Percentiles rank a stretch among this genome's conserved stretches.
Evolutionary conservation across 1,140 invertebrate species (phyloP).

Genomic region (Mylabris phalerata): DNA sequence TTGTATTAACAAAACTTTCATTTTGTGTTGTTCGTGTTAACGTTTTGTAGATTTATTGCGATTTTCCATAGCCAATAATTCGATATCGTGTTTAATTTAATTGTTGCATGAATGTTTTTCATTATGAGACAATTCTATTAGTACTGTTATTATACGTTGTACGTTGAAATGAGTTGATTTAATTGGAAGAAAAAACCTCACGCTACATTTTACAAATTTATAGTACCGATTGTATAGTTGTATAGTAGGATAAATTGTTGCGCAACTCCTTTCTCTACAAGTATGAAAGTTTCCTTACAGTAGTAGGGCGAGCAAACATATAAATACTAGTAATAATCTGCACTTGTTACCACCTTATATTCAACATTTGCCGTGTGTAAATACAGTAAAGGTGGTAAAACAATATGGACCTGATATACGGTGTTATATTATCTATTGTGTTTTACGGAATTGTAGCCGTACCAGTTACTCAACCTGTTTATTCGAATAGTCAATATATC

Average conservation of each 20-base stretch:
- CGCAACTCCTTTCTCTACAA: constrained; percentile 13
- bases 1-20: too few species aligned
- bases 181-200: too few species aligned
- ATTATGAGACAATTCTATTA: too few species aligned
- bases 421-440: constrained; percentile 4
- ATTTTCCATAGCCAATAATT: too few species aligned
- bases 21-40: too few species aligned
- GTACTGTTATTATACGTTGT: too few species aligned
- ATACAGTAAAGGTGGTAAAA: not conserved
- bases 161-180: too few species aligned
- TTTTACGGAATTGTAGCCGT: constrained; percentile 8
- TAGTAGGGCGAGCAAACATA: constrained; percentile 12
- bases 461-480: constrained; percentile 23
- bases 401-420: constrained; percentile 9
- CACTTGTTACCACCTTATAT: constrained; percentile 12
- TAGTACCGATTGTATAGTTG: too few species aligned
- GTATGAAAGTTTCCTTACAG: constrained; percentile 9
- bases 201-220: too few species aligned
- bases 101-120: too few species aligned
- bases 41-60: too few species aligned
- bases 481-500: constrained; percentile 21
- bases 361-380: constrained; percentile 8
- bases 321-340: constrained; percentile 15
- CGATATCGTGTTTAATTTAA: too few species aligned
- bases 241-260: not conserved